phyloP scores from a whole-genome alignment of 2,113 vertebrate species.

The Nyctibius bracteatus region DNA sequence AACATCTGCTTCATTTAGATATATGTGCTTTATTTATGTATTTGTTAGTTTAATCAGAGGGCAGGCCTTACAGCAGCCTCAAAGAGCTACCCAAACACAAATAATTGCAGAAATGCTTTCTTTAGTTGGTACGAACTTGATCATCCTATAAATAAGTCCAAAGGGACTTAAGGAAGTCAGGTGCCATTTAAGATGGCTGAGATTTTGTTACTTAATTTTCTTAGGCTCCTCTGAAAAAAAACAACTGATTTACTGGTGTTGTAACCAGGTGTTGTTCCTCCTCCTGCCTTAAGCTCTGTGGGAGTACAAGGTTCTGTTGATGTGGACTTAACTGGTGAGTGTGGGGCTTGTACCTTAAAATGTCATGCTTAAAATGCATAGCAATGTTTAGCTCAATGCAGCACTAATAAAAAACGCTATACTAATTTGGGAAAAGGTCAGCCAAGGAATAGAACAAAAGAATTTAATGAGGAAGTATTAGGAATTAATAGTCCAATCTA shows the following conservation, averaged over 20 bases:
- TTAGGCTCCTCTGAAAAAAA: background rate
- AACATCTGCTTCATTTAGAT: background rate
- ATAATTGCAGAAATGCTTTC: background rate
- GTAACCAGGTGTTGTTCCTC: background rate
- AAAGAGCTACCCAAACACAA: background rate
- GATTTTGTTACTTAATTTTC: background rate
- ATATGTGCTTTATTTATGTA: background rate
- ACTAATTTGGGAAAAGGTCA: background rate
- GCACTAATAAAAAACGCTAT: background rate
- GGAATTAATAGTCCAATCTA: background rate
- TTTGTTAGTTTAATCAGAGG: background rate
- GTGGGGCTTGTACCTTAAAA: background rate
- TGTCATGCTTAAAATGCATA: background rate
- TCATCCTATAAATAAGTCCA: background rate
- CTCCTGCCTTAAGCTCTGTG: background rate
- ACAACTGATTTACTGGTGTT: background rate
- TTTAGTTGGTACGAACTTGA: background rate
- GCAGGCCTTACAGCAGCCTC: background rate
- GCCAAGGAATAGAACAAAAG: background rate
- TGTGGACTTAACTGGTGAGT: background rate
- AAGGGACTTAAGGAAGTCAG: background rate
- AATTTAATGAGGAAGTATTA: background rate
- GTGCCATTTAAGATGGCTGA: background rate
- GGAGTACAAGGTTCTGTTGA: background rate
- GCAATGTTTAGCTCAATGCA: background rate